These are phyloP conservation scores for Clamator glandarius DNA, from an alignment of 2,797 vertebrate species.

Conservation along the genomic window DNA sequence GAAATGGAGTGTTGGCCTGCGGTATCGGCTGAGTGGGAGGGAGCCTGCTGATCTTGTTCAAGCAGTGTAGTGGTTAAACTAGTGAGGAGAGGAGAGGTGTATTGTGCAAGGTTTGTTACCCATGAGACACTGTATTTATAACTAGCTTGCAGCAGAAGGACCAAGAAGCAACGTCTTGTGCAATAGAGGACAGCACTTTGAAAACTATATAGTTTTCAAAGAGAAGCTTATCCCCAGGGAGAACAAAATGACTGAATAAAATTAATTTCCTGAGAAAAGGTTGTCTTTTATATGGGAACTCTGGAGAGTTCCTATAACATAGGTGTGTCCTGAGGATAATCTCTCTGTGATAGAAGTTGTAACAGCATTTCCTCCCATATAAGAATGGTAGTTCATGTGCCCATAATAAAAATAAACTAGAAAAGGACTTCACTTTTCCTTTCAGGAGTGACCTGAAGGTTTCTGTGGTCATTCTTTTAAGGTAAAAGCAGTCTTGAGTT, in stretches of 20 bases:
- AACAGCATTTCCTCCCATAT: not conserved
- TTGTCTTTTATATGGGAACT: not conserved
- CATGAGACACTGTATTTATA: not conserved
- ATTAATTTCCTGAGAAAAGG: not conserved
- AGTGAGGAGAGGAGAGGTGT: not conserved
- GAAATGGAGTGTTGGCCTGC: not conserved
- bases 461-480: not conserved
- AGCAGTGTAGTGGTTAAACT: not conserved
- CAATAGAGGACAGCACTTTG: not conserved
- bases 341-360: not conserved
- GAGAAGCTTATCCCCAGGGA: not conserved
- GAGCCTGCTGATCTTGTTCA: not conserved
- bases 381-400: rapidly evolving
- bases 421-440: not conserved
- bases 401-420: not conserved
- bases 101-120: not conserved
- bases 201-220: not conserved
- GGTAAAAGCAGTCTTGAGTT: not conserved
- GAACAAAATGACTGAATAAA: not conserved
- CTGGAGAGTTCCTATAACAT: rapidly evolving
- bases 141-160: not conserved
- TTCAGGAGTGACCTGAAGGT: not conserved
- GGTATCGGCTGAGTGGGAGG: not conserved
- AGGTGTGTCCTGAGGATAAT: not conserved
- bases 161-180: not conserved